A percentile compares a stretch with the other conserved stretches of the same genome.
These are phyloP conservation scores for Argyresthia albistria DNA, from an alignment of 2,888 invertebrate genomes.

Conservation along the genomic window DNA sequence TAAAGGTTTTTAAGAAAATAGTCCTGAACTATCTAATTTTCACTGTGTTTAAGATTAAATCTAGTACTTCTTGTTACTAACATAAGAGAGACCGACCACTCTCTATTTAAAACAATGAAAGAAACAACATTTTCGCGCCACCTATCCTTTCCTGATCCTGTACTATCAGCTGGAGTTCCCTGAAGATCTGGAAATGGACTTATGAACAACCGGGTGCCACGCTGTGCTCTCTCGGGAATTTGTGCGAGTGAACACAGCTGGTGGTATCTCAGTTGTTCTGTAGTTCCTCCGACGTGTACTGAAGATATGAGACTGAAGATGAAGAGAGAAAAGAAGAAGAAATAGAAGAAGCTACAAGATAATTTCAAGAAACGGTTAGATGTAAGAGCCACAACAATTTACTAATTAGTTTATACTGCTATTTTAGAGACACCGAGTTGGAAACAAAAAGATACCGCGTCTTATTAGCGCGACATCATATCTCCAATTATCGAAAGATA, in stretches of 20 bases:
- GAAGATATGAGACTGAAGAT: background rate
- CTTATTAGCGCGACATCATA: too few relatives aligned
- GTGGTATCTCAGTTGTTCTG: constrained; percentile 96
- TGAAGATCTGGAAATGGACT: constrained; percentile 20
- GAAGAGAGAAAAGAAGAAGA: background rate
- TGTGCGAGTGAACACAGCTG: constrained; percentile 97
- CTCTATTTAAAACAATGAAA: too few relatives aligned
- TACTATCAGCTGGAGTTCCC: too few relatives aligned
- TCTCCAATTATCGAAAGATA: too few relatives aligned
- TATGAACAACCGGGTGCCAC: constrained; percentile 93
- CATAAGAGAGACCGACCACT: too few relatives aligned
- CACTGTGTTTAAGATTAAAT: too few relatives aligned
- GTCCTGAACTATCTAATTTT: too few relatives aligned
- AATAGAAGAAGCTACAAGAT: background rate
- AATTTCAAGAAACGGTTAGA: background rate
- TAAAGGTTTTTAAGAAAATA: too few relatives aligned
- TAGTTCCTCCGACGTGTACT: constrained; percentile 43
- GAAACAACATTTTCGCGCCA: too few relatives aligned
- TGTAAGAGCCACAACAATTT: background rate
- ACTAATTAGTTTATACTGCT: background rate
- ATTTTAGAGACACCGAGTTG: background rate
- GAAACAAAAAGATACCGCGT: too few relatives aligned
- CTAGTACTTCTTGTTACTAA: too few relatives aligned
- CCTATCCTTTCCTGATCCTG: too few relatives aligned
- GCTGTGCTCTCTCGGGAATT: constrained; percentile 93